Evolutionary conservation across 2,797 vertebrate species (phyloP).

Genomic region (Rallus crepitans): DNA sequence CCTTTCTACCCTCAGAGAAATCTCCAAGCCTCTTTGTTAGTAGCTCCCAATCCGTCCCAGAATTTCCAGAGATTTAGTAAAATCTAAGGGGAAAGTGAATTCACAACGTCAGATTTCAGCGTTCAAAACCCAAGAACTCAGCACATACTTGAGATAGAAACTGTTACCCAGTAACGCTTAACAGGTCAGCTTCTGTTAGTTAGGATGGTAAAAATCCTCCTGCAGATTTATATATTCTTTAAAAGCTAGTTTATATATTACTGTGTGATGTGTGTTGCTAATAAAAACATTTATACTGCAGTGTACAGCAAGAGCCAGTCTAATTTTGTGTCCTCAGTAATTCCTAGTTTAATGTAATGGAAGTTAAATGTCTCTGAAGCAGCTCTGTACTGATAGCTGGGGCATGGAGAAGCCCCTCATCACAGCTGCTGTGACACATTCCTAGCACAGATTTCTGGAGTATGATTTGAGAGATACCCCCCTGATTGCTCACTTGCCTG

Average conservation of each 20-base stretch:
- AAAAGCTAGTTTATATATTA: no score
- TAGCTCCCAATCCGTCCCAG: background rate
- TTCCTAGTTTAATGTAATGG: rapidly evolving
- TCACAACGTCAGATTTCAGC: background rate
- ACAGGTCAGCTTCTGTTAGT: background rate
- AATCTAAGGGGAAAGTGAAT: background rate
- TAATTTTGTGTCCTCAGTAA: background rate
- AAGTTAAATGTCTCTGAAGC: background rate
- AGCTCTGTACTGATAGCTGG: rapidly evolving
- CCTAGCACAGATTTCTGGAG: background rate
- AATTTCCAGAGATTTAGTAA: background rate
- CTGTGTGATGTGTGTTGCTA: background rate
- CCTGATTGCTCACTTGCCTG: background rate
- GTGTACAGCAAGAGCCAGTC: rapidly evolving
- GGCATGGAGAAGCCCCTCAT: background rate
- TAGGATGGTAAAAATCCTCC: background rate
- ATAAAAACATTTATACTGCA: background rate
- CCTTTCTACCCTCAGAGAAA: background rate
- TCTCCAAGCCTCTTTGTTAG: background rate
- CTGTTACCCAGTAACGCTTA: background rate
- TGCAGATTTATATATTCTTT: background rate
- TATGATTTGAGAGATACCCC: background rate
- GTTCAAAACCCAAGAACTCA: background rate
- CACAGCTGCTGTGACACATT: rapidly evolving
- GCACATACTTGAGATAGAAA: background rate